Evolutionary conservation across 2,797 vertebrate genomes (phyloP), one percentile per base, ranked within the genome.

Genomic region (Anableps anableps): DNA sequence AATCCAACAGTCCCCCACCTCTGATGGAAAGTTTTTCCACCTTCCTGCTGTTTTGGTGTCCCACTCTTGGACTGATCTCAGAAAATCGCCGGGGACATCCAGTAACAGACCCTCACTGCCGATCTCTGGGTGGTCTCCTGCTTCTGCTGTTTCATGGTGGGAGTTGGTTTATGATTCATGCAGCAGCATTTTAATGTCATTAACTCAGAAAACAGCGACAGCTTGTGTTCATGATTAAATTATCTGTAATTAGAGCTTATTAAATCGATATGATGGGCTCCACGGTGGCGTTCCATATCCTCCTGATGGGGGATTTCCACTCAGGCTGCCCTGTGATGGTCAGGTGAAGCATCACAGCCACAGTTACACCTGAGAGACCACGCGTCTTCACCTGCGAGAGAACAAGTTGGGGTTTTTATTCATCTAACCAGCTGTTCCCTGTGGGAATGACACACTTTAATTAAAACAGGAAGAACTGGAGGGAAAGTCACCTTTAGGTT

Each of bases 231-330:
- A 16, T 68, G 85, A 91, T 91, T 83, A 48, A 88, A 92, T 90
- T 84, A 91, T 77, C 85, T 72, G 78, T 86, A 85, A 90, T 73
- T n/a, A 84, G 86, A 77, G 47, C 70, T 90, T 76, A 90, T 92
- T 89, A 85, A 77, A 85, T 80, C 78, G 84, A 91, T 88, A 71
- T 75, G 85, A 83, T 88, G 55, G 86, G 74, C 80, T 89, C 88
- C 86, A 80, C 4, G 11, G 43, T 62, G 86, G 83, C 82, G 47
- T 43, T 75, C 72, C 72, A 79, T 62, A 23, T 79, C 60, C 74
- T 80, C 53, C 64, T 71, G 53, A 71, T 8, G 66, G 76, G 81
- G 79, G 75, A 64, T 84, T 89, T 85, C 83, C 77, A 75, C 47
- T 31, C 11, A n/a, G 6, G 43, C 64, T 71, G 62, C 31, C 62